A percentile compares a stretch with the other conserved stretches of the same genome.
These are phyloP conservation scores for Microchrysa polita DNA, from an alignment of 2,888 invertebrate species.

Conservation along the genomic window DNA sequence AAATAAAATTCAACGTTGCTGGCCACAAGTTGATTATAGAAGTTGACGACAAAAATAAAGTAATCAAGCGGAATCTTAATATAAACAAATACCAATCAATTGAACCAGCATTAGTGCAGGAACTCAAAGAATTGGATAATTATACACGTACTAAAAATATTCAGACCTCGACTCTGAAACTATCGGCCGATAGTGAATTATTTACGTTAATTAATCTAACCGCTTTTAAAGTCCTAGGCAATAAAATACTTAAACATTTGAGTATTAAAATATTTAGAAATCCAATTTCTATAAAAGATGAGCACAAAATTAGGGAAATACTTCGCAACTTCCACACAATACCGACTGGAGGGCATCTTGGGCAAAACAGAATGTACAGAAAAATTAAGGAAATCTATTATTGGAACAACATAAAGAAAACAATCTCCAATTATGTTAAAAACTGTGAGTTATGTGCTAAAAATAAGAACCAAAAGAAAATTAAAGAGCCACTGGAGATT, in stretches of 20 bases:
- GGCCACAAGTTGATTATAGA: neutral
- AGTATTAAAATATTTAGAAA: neutral
- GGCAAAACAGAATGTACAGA: slow-evolving; percentile 21
- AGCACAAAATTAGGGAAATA: neutral
- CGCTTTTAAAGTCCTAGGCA: neutral
- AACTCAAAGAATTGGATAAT: slow-evolving; percentile 6
- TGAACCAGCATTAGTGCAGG: slow-evolving; percentile 21
- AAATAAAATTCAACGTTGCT: slow-evolving; percentile 1
- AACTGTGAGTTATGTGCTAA: slow-evolving; percentile 38
- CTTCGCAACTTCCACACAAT: neutral
- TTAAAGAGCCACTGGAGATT: neutral
- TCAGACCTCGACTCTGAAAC: slow-evolving; percentile 8
- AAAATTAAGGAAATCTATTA: slow-evolving; percentile 9
- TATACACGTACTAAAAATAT: neutral
- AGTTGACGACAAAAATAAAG: neutral
- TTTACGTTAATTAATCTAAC: neutral
- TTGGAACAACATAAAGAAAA: slow-evolving; percentile 16
- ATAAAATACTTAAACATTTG: neutral
- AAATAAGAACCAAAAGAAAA: slow-evolving; percentile 24
- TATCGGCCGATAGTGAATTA: slow-evolving; percentile 2
- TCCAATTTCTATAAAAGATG: neutral
- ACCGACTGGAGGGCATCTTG: slow-evolving; percentile 22
- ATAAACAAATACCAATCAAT: neutral
- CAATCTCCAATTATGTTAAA: slow-evolving; percentile 30
- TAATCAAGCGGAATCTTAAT: neutral